Evolutionary conservation across 1,140 invertebrate genomes (phyloP).

Genomic region (Aphaenogaster floridana): DNA sequence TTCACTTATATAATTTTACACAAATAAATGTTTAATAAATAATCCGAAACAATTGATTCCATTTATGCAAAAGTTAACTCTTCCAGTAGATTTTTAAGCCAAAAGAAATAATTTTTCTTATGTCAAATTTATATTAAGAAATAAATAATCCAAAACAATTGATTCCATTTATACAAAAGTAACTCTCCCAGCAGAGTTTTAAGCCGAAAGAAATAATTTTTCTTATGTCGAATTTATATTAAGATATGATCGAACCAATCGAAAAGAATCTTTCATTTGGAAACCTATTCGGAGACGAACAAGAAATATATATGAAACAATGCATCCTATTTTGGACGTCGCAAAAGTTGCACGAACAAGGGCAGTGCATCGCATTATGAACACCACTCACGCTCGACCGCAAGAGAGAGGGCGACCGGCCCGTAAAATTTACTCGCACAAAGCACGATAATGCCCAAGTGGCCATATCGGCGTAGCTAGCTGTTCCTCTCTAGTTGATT

Average conservation of each 20-base stretch:
- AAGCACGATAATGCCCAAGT: slow-evolving; percentile 45
- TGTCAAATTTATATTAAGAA: neutral
- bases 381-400: slow-evolving; percentile 37
- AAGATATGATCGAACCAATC: neutral
- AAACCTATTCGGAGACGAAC: neutral
- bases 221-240: neutral
- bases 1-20: neutral
- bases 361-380: slow-evolving; percentile 34
- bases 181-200: no score
- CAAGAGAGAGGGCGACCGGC: neutral
- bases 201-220: no score
- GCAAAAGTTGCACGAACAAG: slow-evolving; percentile 35
- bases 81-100: no score
- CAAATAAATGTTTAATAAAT: neutral
- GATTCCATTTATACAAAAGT: neutral
- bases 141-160: neutral
- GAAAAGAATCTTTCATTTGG: neutral
- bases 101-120: no score
- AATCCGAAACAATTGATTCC: neutral
- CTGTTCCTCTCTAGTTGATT: slow-evolving; percentile 44
- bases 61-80: neutral
- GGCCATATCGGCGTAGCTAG: slow-evolving; percentile 29
- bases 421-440: slow-evolving; percentile 38
- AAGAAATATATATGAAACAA: slow-evolving; percentile 23
- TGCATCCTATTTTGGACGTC: neutral